Evolutionary conservation across 2,797 vertebrate genomes (phyloP).

Genomic region (Taenioides sp.): DNA sequence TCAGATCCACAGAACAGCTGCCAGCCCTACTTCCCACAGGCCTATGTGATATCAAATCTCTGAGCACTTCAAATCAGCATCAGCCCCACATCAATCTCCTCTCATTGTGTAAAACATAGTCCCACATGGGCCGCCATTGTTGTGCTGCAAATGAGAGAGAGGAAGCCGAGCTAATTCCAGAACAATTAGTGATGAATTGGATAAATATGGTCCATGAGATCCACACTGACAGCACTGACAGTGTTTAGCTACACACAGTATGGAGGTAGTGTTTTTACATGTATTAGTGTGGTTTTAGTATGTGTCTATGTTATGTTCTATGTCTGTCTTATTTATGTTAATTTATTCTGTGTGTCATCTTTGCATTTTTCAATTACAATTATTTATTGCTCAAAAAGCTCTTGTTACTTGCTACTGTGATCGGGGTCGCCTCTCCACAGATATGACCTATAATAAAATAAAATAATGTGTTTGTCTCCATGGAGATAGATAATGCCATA

Average conservation of each 20-base stretch:
- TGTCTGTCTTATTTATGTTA: not conserved
- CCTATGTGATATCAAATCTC: constrained; percentile 17
- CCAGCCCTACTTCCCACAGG: constrained; percentile 38
- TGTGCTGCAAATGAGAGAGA: constrained; percentile 29
- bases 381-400: not conserved
- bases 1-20: constrained; percentile 34
- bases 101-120: constrained; percentile 36
- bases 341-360: not conserved
- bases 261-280: not conserved
- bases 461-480: not conserved
- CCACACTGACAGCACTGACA: not conserved
- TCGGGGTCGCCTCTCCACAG: not conserved
- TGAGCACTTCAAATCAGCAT: constrained; percentile 44
- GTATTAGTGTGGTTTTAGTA: too few relatives aligned
- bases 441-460: not conserved
- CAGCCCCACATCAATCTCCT: constrained; percentile 48
- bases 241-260: not conserved
- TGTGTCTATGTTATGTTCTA: not conserved
- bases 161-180: constrained; percentile 25
- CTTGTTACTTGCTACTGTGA: not conserved
- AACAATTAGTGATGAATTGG: constrained; percentile 23
- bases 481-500: not conserved
- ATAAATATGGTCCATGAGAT: constrained; percentile 4
- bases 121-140: constrained; percentile 25
- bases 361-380: not conserved